Evolutionary conservation across 2,113 vertebrate genomes (phyloP), one percentile per base, ranked within the genome.

Genomic region (Sprattus sprattus): DNA sequence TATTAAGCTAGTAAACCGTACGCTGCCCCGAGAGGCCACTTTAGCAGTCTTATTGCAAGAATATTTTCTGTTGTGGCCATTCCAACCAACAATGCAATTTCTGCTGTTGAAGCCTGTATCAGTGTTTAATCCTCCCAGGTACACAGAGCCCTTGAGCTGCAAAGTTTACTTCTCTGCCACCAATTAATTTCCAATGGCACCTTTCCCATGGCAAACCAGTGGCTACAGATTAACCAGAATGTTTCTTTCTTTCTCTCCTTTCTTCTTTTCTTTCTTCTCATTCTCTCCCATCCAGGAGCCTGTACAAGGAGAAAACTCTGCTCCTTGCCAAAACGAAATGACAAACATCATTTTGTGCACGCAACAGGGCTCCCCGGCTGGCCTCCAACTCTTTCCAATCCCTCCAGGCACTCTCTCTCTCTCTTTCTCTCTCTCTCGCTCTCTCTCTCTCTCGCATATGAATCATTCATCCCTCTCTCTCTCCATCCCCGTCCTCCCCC

Each of bases 261-360:
- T 13, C 1, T 28, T 15, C 16, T 16, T 39, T 15, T 28, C 25
- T 67, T 25, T 32, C 4, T 39, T 75, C 4, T 32, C 13, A 3
- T 75, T 75, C 67, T 39, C 39, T 67, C 10, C n/a, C 25, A 25
- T 28, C 60, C 60, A 22, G 3, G 18, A 57, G 54, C 18, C 6
- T 18, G 3, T 28, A 39, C 39, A 11, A 32, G 15, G 28, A 75
- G 10, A 75, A 75, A 39, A 13, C 28, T 75, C 11, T 32, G 32
- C 32, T 75, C 28, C 67, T 75, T 32, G 11, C 10, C 28, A 75
- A 75, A 39, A 75, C 10, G 28, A 75, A 16, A 75, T 75, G 25
- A 32, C 67, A 75, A 75, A 75, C 67, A 75, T 75, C 67, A 32
- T 75, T 71, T 75, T 75, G 28, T 75, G 67, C 28, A 75, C 67